A percentile compares a stretch with the other conserved stretches of the same genome.
phyloP scores from a whole-genome alignment of 2,888 invertebrate species.

The Stenodera caucasica region DNA sequence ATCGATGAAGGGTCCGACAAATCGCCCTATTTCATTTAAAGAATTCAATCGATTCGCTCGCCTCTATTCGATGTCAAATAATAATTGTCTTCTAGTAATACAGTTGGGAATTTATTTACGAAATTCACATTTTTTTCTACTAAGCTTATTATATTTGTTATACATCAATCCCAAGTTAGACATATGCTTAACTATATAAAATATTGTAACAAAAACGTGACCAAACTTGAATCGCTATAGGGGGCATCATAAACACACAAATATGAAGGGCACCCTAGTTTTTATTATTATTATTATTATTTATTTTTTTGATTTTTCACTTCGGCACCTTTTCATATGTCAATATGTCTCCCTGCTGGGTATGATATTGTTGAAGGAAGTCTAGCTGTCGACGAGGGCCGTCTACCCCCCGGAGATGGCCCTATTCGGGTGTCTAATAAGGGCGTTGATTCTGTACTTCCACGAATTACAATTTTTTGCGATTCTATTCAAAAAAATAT shows the following conservation, averaged over 20 bases:
- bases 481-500: background rate
- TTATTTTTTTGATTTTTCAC: conserved; percentile 53
- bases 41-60: background rate
- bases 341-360: conserved; percentile 48
- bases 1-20: conserved; percentile 35
- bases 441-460: conserved; percentile 39
- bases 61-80: too few species aligned
- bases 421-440: conserved; percentile 48
- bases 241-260: conserved; percentile 54
- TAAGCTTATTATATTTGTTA: conserved; percentile 49
- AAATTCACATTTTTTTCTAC: background rate
- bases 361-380: conserved; percentile 42
- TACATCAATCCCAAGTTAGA: conserved; percentile 42
- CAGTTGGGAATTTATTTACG: background rate
- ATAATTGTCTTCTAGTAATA: background rate
- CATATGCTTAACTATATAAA: conserved; percentile 49
- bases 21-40: background rate
- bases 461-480: conserved; percentile 9
- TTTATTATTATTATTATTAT: background rate
- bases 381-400: conserved; percentile 36
- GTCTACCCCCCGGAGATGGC: conserved; percentile 37
- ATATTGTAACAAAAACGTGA: conserved; percentile 53
- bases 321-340: conserved; percentile 55
- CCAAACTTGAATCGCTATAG: conserved; percentile 52
- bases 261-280: conserved; percentile 48